These are phyloP conservation scores for Acridotheres tristis DNA, from an alignment of 2,797 vertebrate species.

Conservation along the genomic window DNA sequence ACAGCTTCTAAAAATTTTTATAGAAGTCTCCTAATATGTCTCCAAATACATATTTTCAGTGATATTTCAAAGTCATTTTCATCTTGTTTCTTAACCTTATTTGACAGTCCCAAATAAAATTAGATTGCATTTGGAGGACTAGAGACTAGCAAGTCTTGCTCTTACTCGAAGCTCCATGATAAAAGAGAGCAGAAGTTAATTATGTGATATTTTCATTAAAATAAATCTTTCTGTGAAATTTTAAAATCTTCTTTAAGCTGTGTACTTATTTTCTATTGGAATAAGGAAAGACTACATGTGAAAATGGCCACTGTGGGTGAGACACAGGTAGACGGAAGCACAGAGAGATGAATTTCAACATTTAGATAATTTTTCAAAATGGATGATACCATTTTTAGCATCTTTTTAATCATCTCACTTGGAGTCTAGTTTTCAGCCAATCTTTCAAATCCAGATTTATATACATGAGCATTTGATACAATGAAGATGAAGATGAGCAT, in stretches of 20 bases:
- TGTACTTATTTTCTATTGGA: neutral
- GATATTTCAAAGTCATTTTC: neutral
- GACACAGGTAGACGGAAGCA: accelerated
- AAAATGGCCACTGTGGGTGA: neutral
- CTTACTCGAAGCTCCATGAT: neutral
- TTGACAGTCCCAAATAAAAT: neutral
- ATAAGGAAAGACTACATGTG: neutral
- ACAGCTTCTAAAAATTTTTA: neutral
- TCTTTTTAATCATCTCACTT: neutral
- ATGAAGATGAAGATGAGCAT: accelerated
- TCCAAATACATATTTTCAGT: neutral
- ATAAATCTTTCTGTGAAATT: neutral
- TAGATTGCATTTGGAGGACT: neutral
- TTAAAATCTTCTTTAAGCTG: accelerated
- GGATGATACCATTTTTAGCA: accelerated
- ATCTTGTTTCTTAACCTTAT: neutral
- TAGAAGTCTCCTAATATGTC: neutral
- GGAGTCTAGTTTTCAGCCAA: neutral
- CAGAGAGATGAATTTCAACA: neutral
- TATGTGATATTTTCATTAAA: neutral
- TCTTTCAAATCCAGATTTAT: neutral
- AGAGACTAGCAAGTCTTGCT: neutral
- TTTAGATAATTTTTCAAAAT: neutral
- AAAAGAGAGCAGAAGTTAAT: neutral
- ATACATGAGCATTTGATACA: neutral